Conservation (phyloP, 2,113 vertebrate genomes). For the Noturus placidus region DNA sequence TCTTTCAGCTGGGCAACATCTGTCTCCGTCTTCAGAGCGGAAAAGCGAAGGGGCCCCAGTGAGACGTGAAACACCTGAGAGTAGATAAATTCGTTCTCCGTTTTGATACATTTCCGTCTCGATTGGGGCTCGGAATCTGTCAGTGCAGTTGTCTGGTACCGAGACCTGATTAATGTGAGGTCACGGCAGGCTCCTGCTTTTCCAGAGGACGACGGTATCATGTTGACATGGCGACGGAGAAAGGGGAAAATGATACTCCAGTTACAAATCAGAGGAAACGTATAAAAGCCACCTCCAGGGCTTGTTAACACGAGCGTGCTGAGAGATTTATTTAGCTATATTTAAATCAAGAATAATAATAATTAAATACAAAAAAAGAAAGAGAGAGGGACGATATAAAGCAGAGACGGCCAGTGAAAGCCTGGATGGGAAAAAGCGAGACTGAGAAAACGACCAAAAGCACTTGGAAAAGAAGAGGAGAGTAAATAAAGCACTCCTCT, state of each 20-base stretch:
- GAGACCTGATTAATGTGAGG: slow-evolving; percentile 42
- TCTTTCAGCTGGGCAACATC: slow-evolving; percentile 41
- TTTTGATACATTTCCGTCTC: slow-evolving; percentile 45
- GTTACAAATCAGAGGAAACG: slow-evolving; percentile 46
- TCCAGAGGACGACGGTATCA: slow-evolving; percentile 43
- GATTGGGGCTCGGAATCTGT: slow-evolving; percentile 25
- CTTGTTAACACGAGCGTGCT: slow-evolving; percentile 48
- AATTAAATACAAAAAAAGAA: background rate
- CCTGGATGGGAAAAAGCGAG: background rate
- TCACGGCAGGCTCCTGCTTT: slow-evolving; percentile 39
- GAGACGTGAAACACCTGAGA: slow-evolving; percentile 37
- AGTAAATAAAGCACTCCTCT: background rate
- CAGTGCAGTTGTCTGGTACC: slow-evolving; percentile 18
- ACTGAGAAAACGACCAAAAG: background rate
- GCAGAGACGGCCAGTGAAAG: slow-evolving; percentile 11
- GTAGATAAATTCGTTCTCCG: slow-evolving; percentile 40
- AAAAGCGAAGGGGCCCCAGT: slow-evolving; percentile 31
- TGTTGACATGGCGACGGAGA: slow-evolving; percentile 33
- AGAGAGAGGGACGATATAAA: slow-evolving; percentile 15
- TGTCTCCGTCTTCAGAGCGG: slow-evolving; percentile 43
- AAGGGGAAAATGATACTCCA: slow-evolving; percentile 32
- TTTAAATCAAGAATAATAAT: slow-evolving; percentile 52
- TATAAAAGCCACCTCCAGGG: slow-evolving; percentile 47
- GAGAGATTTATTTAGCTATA: slow-evolving; percentile 56
- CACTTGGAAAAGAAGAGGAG: background rate